These are phyloP conservation scores for Phanerotoma sp. DNA, from an alignment of 2,888 invertebrate species.

Conservation along the genomic window DNA sequence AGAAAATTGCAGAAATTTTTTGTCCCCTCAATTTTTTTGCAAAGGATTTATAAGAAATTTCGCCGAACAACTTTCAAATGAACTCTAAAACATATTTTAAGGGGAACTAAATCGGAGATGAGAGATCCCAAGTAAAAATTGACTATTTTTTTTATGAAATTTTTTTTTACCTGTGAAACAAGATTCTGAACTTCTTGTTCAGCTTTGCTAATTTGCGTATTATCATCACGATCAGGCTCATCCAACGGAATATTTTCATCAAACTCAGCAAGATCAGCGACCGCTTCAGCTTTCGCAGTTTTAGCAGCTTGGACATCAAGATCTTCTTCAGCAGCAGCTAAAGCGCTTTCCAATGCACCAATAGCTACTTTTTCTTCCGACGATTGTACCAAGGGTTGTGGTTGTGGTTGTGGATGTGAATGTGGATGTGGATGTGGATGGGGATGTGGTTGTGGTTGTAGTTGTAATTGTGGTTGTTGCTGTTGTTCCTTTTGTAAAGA, in stretches of 20 bases:
- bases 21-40: no score
- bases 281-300: constrained; percentile 86
- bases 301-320: constrained; percentile 89
- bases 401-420: no score
- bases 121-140: neutral
- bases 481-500: constrained; percentile 51
- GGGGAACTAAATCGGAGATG: neutral
- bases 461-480: no score
- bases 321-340: constrained; percentile 93
- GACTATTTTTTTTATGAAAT: no score
- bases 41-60: no score
- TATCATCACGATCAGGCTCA: constrained; percentile 62
- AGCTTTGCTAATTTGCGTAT: constrained; percentile 69
- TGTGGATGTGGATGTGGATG: no score
- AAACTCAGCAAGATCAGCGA: constrained; percentile 90
- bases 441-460: no score
- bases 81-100: neutral
- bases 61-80: no score
- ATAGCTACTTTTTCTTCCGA: constrained; percentile 64
- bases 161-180: constrained; percentile 68
- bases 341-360: constrained; percentile 74
- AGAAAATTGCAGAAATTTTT: neutral
- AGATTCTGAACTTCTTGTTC: constrained; percentile 72
- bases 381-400: no score
- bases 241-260: constrained; percentile 92